These are phyloP conservation scores for Chrysomela aeneicollis DNA, from an alignment of 2,888 invertebrate species.

Conservation along the genomic window DNA sequence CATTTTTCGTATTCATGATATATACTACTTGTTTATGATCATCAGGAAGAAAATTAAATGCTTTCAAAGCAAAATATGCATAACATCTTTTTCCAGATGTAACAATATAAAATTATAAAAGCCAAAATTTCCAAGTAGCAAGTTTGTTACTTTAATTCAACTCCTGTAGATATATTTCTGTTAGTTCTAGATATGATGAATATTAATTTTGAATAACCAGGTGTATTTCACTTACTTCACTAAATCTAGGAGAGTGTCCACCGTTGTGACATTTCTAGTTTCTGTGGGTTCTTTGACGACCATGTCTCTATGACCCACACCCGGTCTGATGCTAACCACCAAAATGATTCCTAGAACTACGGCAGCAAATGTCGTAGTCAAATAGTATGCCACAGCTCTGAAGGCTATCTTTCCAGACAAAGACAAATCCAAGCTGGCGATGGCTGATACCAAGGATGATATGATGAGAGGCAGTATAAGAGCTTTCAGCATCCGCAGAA, in stretches of 20 bases:
- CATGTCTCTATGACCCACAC: constrained; percentile 50
- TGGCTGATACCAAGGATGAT: constrained; percentile 73
- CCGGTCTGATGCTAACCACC: constrained; percentile 73
- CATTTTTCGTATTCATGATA: no score
- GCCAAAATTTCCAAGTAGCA: no score
- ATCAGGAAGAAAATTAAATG: no score
- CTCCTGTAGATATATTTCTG: no score
- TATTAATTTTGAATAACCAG: no score
- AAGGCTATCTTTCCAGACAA: constrained; percentile 73
- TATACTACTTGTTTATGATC: no score
- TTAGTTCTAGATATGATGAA: no score
- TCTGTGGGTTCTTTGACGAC: constrained; percentile 27
- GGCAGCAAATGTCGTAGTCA: constrained; percentile 73
- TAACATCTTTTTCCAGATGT: no score
- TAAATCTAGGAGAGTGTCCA: constrained; percentile 75
- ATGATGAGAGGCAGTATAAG: constrained; percentile 77
- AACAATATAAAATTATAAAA: no score
- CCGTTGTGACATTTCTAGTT: constrained; percentile 66
- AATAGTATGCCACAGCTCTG: constrained; percentile 73
- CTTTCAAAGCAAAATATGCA: no score
- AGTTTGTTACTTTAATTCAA: no score
- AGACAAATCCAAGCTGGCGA: constrained; percentile 73
- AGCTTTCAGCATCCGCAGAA: constrained; percentile 77
- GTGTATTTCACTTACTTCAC: constrained; percentile 63
- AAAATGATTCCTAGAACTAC: constrained; percentile 77